These are phyloP conservation scores for Scaptomyza graminum DNA, from an alignment of 1,140 invertebrate species.

Conservation along the genomic window DNA sequence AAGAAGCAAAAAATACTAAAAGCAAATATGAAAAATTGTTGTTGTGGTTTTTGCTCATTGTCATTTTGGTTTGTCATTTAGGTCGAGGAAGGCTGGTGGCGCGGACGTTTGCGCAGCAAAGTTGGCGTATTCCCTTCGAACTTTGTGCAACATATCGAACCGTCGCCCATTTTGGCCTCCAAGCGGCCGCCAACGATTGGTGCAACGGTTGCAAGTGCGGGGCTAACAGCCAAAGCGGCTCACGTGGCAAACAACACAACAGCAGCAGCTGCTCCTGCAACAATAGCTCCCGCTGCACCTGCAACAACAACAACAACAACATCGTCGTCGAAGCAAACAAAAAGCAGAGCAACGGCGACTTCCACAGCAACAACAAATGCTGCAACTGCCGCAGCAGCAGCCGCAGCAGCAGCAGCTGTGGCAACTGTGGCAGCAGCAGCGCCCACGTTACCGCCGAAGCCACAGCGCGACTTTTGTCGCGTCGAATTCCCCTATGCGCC, in stretches of 20 bases:
- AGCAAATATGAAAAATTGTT: conserved; percentile 16
- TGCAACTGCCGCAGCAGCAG: conserved; percentile 9
- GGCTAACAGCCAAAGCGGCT: conserved; percentile 50
- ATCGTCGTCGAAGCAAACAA: conserved; percentile 52
- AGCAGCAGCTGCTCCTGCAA: conserved; percentile 15
- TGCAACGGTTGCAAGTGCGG: conserved; percentile 61
- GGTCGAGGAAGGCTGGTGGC: conserved; percentile 94
- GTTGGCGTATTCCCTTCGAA: conserved; percentile 96
- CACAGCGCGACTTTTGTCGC: conserved; percentile 90
- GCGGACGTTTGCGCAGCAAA: conserved; percentile 89
- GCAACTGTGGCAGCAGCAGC: conserved; percentile 34
- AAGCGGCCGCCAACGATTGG: conserved; percentile 77
- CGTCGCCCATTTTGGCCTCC: conserved; percentile 79
- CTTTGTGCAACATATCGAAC: conserved; percentile 91
- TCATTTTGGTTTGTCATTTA: conserved; percentile 63
- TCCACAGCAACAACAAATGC: conserved; percentile 30
- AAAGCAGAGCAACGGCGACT: conserved; percentile 55
- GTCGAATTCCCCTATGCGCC: conserved; percentile 96
- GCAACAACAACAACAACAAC: conserved; percentile 19
- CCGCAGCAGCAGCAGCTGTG: conserved; percentile 22
- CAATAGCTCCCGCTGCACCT: conserved; percentile 32
- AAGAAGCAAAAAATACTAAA: not conserved
- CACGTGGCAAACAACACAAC: conserved; percentile 37
- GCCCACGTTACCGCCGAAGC: conserved; percentile 87
- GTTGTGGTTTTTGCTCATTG: conserved; percentile 4